Evolutionary conservation across 2,113 vertebrate species (phyloP), one percentile per base, ranked within the genome.

Genomic region (Indicator maculatus): DNA sequence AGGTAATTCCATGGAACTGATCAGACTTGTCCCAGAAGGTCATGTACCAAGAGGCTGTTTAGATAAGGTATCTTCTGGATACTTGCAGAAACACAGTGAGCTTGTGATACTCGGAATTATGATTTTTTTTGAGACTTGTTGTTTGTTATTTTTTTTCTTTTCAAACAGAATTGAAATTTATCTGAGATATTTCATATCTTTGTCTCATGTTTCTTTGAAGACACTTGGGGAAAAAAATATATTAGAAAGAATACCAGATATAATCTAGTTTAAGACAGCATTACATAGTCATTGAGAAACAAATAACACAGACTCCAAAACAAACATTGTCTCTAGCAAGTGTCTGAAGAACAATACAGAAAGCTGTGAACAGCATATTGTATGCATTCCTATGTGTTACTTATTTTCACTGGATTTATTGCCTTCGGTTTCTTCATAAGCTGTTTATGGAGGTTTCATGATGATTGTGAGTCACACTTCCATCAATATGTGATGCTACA

Each of bases 11-110:
- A 33, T 38, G 55, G 80, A 71, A 31, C 76, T 45, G 65, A 86
- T 81, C 86, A 78, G 89, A 86, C 65, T 88, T 71, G 80, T 33
- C 76, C 33, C 90, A 69, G 66, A 17, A 60, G 78, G 88, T 89
- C 66, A 52, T 11, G 67, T 66, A 78, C 41, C 65, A 52, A 83
- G 77, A 71, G 41, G 15, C 13, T 82, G 70, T 84, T 92, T 69
- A 72, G 70, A 58, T 45, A 84, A 66, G 61, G 21, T 63, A 81
- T 63, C 83, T 93, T 92, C 76, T 80, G 72, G 72, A 55, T 69
- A 65, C 80, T 86, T 88, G n/a, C 38, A 86, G 77, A 86, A 89
- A 71, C 17, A 28, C 27, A 66, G 38, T n/a, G 28, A 89, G 33
- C 31, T 79, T 41, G 19, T 31, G 31, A 45, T 67, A 71, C 17